Evolutionary conservation across 30 jellyfish, hydroid and myxozoan species (phyloP), one percentile per base, ranked within the genome.

Genomic region (Haliclystus octoradiatus): DNA sequence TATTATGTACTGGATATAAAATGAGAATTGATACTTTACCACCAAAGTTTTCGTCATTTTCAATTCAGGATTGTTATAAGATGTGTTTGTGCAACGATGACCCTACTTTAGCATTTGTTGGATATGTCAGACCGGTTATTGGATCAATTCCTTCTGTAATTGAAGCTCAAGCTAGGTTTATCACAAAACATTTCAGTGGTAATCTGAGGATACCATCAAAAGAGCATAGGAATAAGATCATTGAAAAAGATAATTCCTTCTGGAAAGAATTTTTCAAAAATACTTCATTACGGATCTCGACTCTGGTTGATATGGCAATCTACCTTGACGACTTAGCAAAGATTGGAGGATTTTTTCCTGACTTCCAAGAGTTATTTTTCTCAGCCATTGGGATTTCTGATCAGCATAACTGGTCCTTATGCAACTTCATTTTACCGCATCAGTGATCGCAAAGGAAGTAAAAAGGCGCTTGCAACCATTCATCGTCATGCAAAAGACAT

Each of bases 111-210:
- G 84, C 96, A 29, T 79, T 40, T 65, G 65, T 86, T 32, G 96
- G 96, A 28, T 86, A 47, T 29, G 94, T 76, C 2, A 75, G 96
- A 25, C 96, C 96, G 32, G 65, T 86, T 33, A 78, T 86, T 46
- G 96, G 96, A 22, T 86, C 96, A 5, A 86, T 86, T 29, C 96
- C 96, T 2, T 71, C 92, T 25, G 79, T 86, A 5, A 86, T 87
- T 27, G 96, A 86, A 61, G 74, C 75, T 85, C 90, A 79, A 31
- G 84, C 94, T 22, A 82, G 93, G 61, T 86, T 94, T 94, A 94
- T 86, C 27, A 66, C 75, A 23, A 71, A 83, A 64, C 81, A 66
- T 2, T 79, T 86, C 79, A 70, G 86, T 71, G 93, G 93, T 3
- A 71, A 63, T 23, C 63, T 79, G 31, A 66, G 51, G 7, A 52